These are phyloP conservation scores for Orbicella faveolata DNA, from an alignment of 64 coral and sea anemone genomes.

Conservation along the genomic window DNA sequence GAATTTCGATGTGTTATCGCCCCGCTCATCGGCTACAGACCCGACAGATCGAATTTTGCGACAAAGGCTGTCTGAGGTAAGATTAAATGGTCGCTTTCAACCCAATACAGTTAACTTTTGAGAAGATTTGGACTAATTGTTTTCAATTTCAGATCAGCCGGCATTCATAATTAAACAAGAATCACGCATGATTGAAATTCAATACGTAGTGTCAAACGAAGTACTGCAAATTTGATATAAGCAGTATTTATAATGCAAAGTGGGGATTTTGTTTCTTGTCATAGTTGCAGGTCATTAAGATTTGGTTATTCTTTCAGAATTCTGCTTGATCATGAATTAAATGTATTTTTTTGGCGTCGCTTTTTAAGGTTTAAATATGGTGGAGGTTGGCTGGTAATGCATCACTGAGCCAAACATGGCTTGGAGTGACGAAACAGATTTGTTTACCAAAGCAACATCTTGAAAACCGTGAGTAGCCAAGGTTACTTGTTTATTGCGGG, in stretches of 20 bases:
- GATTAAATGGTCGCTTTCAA: not conserved
- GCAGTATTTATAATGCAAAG: not conserved
- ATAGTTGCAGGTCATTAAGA: not conserved
- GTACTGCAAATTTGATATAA: not conserved
- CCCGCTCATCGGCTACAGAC: not conserved
- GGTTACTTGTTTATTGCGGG: not conserved
- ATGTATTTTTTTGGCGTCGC: not conserved
- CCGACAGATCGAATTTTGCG: not conserved
- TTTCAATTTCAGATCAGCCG: conserved; percentile 27
- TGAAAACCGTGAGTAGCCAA: not conserved
- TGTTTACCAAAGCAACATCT: not conserved
- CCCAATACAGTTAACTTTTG: conserved; percentile 14
- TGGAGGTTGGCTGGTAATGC: not conserved
- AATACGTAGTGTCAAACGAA: conserved; percentile 5
- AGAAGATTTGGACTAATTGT: conserved; percentile 8
- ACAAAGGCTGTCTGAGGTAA: not conserved
- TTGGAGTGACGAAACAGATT: not conserved
- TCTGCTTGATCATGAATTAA: not conserved
- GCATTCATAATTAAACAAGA: conserved; percentile 40
- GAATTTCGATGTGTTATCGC: not conserved
- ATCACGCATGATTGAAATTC: conserved; percentile 52
- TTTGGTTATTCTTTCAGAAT: not conserved
- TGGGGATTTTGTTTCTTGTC: not conserved
- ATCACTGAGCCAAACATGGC: not conserved
- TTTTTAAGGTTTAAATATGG: not conserved